Evolutionary conservation across 2,888 invertebrate genomes (phyloP), one percentile per base, ranked within the genome.

Genomic region (Luperina nickerlii): DNA sequence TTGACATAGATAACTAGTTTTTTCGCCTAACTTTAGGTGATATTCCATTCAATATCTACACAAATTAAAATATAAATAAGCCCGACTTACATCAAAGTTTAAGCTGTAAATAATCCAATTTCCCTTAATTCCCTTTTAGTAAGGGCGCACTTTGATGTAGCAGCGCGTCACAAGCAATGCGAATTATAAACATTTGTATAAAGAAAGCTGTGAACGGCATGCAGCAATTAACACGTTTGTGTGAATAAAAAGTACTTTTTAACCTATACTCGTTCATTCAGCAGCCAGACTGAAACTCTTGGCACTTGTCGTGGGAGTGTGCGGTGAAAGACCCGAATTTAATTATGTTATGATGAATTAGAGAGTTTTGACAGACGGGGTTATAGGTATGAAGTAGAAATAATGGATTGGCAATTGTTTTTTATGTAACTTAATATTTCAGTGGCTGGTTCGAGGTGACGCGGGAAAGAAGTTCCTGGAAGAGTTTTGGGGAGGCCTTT

Each of bases 161-260:
- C 92, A 92, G 90, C 89, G 87, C 91, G 90, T 90, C 72, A 88
- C 89, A 90, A 92, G 85, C 93, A 89, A 92, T 88, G 93, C 93
- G 91, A 93, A 95, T 92, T 90, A 92, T 92, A 93, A 91, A 95
- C 94, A 95, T 94, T 94, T 94, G 93, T 92, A 91, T 85, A 92
- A 92, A 91, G 88, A 86, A 84, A 86, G 87, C 90, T 86, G 88
- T 89, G 90, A 90, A 89, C 89, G 74, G 87, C 60, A 71, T 38
- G 80, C 86, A 76, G 92, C 92, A 92, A 92, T 93, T 93, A 93
- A 92, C 91, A 89, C 88, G 78, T 72, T 70, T 78, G 74, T 78
- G 60, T 78, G 87, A 81, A 84, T 79, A 60, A 76, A 79, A 75
- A 85, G 85, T 76, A 80, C 83, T 85, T 77, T 81, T 69, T 74